A percentile compares a stretch with the other conserved stretches of the same genome.
These are phyloP conservation scores for Anser brachyrhynchus DNA, from an alignment of 2,113 vertebrate species.

Conservation along the genomic window DNA sequence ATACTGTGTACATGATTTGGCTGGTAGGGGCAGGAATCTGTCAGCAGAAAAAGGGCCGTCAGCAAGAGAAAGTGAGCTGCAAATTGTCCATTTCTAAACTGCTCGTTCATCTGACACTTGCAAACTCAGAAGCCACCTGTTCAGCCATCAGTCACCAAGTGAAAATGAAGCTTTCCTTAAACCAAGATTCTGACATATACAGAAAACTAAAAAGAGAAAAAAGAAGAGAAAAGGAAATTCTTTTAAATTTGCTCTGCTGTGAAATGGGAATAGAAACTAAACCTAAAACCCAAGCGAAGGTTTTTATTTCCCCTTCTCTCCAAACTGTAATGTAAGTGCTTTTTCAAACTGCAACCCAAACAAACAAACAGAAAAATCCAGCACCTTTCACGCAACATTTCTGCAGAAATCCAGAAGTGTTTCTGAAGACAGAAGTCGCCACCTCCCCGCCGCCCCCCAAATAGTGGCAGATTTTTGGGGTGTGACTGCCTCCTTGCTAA, in stretches of 20 bases:
- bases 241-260: neutral
- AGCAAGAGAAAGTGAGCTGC: slow-evolving; percentile 80
- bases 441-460: neutral
- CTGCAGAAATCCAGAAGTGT: neutral
- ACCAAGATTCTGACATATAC: slow-evolving; percentile 80
- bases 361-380: neutral
- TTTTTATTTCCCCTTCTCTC: slow-evolving; percentile 12
- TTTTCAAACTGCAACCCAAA: neutral
- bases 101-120: slow-evolving; percentile 84
- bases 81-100: slow-evolving; percentile 86
- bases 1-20: slow-evolving; percentile 65
- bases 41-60: slow-evolving; percentile 73
- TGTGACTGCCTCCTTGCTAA: slow-evolving; percentile 34
- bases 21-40: slow-evolving; percentile 70
- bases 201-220: neutral
- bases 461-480: neutral
- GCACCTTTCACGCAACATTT: neutral
- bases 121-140: slow-evolving; percentile 85
- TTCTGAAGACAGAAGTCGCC: neutral
- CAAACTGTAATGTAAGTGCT: neutral
- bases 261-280: slow-evolving; percentile 12
- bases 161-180: slow-evolving; percentile 85
- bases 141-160: slow-evolving; percentile 85
- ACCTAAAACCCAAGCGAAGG: neutral
- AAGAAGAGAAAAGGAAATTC: neutral